These are phyloP conservation scores for Eristalinus aeneus DNA, from an alignment of 2,888 invertebrate species.

Conservation along the genomic window DNA sequence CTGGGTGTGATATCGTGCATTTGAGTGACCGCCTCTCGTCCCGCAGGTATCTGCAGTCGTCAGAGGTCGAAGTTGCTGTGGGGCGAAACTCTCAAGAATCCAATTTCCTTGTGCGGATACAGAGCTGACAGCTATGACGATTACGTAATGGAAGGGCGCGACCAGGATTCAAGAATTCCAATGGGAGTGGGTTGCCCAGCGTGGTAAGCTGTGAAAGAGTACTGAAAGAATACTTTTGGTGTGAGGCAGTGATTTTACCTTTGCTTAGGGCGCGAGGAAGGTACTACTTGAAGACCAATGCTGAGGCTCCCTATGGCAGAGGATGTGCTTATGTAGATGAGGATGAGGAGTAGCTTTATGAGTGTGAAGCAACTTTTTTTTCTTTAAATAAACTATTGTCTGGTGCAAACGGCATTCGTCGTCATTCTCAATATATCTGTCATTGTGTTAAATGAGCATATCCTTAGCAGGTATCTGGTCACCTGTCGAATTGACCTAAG, in stretches of 20 bases:
- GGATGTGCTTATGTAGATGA: not conserved
- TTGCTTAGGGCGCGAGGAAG: slow-evolving; percentile 18
- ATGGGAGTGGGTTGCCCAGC: not conserved
- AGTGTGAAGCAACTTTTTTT: no score
- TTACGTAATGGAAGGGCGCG: not conserved
- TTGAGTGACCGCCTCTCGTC: no score
- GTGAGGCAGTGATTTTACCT: no score
- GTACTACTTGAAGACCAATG: slow-evolving; percentile 42
- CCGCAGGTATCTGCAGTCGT: not conserved
- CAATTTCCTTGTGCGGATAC: not conserved
- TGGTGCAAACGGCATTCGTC: no score
- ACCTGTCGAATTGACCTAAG: no score
- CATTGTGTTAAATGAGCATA: no score
- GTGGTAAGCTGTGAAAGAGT: not conserved
- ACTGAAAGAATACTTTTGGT: not conserved
- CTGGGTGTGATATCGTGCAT: no score
- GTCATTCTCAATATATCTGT: no score
- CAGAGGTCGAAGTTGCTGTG: not conserved
- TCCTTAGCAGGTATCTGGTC: no score
- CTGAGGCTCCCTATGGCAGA: slow-evolving; percentile 6
- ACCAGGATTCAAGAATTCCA: not conserved
- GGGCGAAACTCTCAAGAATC: not conserved
- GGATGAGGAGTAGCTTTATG: no score
- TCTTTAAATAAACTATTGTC: no score
- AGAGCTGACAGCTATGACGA: not conserved